A percentile compares a stretch with the other conserved stretches of the same genome.
These are phyloP conservation scores for Apodemus agrarius DNA, from an alignment of 2,797 vertebrate species.

Conservation along the genomic window DNA sequence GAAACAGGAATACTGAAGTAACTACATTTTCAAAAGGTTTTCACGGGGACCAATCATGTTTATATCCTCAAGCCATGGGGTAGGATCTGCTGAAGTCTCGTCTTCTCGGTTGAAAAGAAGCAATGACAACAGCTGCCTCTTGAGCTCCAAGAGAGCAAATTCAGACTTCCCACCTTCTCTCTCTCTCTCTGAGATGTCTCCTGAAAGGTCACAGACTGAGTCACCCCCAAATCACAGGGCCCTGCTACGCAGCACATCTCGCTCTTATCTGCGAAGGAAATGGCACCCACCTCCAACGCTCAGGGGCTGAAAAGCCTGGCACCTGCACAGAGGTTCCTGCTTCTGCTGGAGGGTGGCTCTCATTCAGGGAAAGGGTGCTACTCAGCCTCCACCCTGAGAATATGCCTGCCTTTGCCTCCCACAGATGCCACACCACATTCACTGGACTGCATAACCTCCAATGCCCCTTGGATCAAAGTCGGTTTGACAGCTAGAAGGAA, in stretches of 20 bases:
- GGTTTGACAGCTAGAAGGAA: neutral
- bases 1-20: neutral
- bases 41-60: neutral
- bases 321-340: neutral
- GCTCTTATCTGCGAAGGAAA: constrained; percentile 40
- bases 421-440: neutral
- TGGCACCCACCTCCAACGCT: neutral
- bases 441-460: neutral
- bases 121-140: neutral
- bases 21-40: neutral
- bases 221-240: constrained; percentile 50
- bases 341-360: neutral
- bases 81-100: neutral
- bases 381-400: constrained; percentile 35
- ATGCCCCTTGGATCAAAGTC: neutral
- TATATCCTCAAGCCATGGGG: neutral
- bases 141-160: neutral
- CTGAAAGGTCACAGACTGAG: constrained; percentile 54
- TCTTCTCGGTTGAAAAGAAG: neutral
- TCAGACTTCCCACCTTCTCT: neutral
- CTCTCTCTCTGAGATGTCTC: neutral
- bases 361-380: neutral
- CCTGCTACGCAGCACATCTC: neutral
- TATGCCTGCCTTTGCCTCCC: constrained; percentile 3
- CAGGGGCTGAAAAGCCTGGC: constrained; percentile 49